These are phyloP conservation scores for Sycophaga agraensis DNA, from an alignment of 1,140 invertebrate genomes.

Conservation along the genomic window DNA sequence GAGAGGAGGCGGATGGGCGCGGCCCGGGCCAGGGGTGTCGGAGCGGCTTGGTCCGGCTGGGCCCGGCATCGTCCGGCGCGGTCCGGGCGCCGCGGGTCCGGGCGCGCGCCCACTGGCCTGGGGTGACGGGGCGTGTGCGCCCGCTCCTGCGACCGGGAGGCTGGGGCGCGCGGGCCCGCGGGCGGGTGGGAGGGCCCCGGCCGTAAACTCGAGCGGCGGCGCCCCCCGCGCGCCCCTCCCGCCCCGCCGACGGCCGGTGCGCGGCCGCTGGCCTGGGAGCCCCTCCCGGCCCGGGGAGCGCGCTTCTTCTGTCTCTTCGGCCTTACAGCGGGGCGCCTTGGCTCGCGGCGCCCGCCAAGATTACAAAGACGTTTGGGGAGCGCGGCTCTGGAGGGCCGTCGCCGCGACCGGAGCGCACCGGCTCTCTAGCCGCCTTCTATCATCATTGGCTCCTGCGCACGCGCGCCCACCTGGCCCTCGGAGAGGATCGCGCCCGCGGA, in stretches of 20 bases:
- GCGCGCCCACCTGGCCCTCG: background rate
- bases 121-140: background rate
- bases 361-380: constrained; percentile 54
- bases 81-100: no score
- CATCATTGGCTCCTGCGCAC: constrained; percentile 50
- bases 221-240: background rate
- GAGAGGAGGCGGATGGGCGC: no score
- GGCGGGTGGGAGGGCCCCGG: background rate
- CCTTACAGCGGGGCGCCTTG: constrained; percentile 54
- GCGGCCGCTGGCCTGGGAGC: background rate
- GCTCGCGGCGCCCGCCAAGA: constrained; percentile 53
- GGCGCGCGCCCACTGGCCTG: no score
- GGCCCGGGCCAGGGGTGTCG: no score
- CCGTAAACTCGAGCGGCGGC: constrained; percentile 14
- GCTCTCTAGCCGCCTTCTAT: constrained; percentile 53
- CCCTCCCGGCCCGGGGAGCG: constrained; percentile 2
- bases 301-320: constrained; percentile 52
- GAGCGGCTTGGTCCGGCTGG: no score
- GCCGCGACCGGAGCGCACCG: constrained; percentile 45
- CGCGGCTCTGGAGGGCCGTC: no score
- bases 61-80: no score
- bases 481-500: no score
- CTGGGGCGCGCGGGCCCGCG: background rate
- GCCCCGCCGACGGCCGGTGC: background rate
- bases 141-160: background rate